Conservation (phyloP, 2,797 vertebrate species). For the Poliocrania exsul region DNA sequence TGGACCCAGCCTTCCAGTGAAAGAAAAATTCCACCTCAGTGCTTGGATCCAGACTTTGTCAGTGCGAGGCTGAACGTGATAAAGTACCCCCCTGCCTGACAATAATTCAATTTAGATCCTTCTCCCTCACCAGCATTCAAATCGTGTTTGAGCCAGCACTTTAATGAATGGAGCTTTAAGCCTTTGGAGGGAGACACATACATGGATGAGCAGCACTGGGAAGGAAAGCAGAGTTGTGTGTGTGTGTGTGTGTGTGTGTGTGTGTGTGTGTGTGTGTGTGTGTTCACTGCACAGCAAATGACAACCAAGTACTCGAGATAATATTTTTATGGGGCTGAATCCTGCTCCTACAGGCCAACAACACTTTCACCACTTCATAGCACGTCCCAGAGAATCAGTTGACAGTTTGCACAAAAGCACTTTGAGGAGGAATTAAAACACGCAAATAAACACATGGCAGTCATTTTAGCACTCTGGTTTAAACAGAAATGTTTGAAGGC, state of each 20-base stretch:
- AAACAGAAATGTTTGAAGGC: neutral
- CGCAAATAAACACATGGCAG: neutral
- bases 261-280: neutral
- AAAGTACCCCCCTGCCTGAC: neutral
- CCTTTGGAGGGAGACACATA: accelerated
- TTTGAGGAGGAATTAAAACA: neutral
- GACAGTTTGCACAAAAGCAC: neutral
- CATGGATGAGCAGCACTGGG: neutral
- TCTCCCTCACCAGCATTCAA: neutral
- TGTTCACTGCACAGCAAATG: neutral
- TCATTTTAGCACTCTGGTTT: neutral
- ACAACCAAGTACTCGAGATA: neutral
- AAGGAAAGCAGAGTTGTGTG: neutral
- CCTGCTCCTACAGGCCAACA: neutral
- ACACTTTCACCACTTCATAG: neutral
- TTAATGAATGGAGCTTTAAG: neutral
- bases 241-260: neutral
- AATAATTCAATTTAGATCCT: neutral
- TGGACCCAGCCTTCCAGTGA: accelerated
- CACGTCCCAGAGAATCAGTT: neutral
- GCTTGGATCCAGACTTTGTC: neutral
- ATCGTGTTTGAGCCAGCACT: neutral
- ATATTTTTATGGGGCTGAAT: neutral
- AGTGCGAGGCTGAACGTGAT: accelerated
- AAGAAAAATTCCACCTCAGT: neutral